Conservation (phyloP, 1,140 invertebrate species). For the Ditylenchus dipsaci region DNA sequence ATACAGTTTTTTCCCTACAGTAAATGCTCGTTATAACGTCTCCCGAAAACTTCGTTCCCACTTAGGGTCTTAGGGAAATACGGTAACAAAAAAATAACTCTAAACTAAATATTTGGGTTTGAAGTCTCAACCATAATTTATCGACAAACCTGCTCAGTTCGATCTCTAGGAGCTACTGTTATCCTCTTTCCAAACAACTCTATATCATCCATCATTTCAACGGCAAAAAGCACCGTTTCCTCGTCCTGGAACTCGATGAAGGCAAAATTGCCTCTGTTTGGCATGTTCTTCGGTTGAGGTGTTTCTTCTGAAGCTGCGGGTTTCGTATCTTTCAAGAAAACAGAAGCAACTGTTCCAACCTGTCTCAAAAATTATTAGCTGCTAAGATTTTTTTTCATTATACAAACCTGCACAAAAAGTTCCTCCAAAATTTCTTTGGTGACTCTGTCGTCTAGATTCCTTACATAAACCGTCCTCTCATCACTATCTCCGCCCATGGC, state of each 20-base stretch:
- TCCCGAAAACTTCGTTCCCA: too few species aligned
- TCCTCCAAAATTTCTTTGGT: conserved; percentile 29
- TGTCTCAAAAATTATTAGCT: conserved; percentile 18
- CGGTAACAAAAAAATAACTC: too few species aligned
- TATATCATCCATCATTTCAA: conserved; percentile 34
- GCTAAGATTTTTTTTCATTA: too few species aligned
- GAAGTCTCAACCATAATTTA: too few species aligned
- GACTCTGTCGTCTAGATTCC: conserved; percentile 15
- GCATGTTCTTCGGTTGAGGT: background rate
- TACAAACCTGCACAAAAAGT: conserved; percentile 31
- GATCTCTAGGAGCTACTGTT: conserved; percentile 22
- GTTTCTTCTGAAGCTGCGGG: background rate
- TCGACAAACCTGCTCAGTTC: conserved; percentile 1
- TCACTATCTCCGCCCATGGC: background rate
- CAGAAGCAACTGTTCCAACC: conserved; percentile 15
- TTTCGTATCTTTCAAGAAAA: conserved; percentile 10
- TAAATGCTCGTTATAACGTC: too few species aligned
- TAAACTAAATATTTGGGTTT: too few species aligned
- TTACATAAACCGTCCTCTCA: conserved; percentile 27
- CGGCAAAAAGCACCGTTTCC: conserved; percentile 32
- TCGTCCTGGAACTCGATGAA: conserved; percentile 38
- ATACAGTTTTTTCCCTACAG: too few species aligned
- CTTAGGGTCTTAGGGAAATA: too few species aligned
- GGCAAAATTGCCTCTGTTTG: conserved; percentile 3
- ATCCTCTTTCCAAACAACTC: conserved; percentile 17